Base-by-base conservation (phyloP, 2,888 invertebrate species). In the Mythimna lalbum region DNA sequence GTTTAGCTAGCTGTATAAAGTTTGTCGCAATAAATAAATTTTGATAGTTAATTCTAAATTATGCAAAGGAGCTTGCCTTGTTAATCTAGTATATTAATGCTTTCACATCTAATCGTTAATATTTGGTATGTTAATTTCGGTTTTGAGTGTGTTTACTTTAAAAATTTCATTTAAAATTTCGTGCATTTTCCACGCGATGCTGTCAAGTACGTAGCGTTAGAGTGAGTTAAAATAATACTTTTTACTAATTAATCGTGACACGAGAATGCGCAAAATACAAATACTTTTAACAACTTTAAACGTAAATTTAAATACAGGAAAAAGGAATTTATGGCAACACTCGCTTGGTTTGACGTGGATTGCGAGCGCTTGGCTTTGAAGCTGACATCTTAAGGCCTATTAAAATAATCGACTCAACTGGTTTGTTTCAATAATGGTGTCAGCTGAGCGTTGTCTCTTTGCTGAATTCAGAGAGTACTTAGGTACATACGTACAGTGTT, bases 1-100 rank as follows among this genome's bases (percentile, higher is more conserved):
- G 31, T 50, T 27, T 43, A 72, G n/a, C 1, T 62, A 23, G 12
- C 33, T 21, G 57, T n/a, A 60, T 52, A 43, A 69, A 60, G 36
- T 49, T 62, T 61, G 52, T 59, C 47, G 63, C 50, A 66, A 69
- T 85, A 76, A 81, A 78, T 83, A 72, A 49, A 64, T 84, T 84
- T 86, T 86, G 82, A 84, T 79, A 81, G 76, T 83, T 74, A 81
- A 74, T 85, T 83, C 66, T 10, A 73, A 84, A 84, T 84, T 84
- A 84, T 84, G 84, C 84, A 84, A 80, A 85, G 69, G 57, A 72
- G 84, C 60, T 81, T 33, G 59, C 67, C 64, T 73, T 69, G 71
- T 80, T 81, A 78, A 76, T 81, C 82, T 82, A 49, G 63, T 70
- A 63, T 71, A 86, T 84, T 84, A 84, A 84, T 81, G 75, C 59